Evolutionary conservation across 2,888 invertebrate genomes (phyloP).

Genomic region (Petrolisthes manimaculis): DNA sequence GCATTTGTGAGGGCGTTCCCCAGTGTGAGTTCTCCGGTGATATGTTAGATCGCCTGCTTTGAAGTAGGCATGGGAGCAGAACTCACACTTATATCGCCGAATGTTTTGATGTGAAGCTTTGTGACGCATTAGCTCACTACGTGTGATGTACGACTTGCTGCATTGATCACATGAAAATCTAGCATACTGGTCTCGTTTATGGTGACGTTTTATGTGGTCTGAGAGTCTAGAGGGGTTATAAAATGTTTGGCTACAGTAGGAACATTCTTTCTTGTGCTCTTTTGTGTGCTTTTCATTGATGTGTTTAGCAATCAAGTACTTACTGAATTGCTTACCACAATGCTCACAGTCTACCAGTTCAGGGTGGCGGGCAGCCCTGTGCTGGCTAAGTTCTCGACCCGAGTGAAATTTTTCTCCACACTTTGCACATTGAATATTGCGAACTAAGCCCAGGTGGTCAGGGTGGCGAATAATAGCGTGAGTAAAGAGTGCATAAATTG

Average conservation of each 20-base stretch:
- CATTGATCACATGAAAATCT: conserved; percentile 40
- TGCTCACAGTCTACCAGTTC: conserved; percentile 41
- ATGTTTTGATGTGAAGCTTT: conserved; percentile 46
- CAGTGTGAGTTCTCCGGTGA: conserved; percentile 53
- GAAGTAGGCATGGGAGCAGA: conserved; percentile 52
- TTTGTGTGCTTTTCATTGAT: conserved; percentile 55
- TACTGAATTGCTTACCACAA: conserved; percentile 47
- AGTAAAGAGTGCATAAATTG: conserved; percentile 50
- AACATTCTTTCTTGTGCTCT: conserved; percentile 38
- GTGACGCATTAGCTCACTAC: conserved; percentile 41
- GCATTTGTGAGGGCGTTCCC: conserved; percentile 48
- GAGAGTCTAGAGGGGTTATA: conserved; percentile 34
- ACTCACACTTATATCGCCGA: conserved; percentile 53
- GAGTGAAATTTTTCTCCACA: conserved; percentile 60
- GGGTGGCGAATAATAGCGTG: conserved; percentile 53
- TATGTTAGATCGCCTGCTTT: conserved; percentile 62
- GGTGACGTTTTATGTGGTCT: conserved; percentile 53
- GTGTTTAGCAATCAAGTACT: conserved; percentile 42
- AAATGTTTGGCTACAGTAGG: conserved; percentile 43
- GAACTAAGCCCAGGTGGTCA: conserved; percentile 46
- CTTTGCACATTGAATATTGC: conserved; percentile 40
- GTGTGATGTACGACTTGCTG: conserved; percentile 50
- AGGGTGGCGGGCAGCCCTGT: conserved; percentile 41
- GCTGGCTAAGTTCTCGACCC: conserved; percentile 47
- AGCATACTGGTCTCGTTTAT: conserved; percentile 43